phyloP scores from a whole-genome alignment of 2,888 invertebrate genomes.

The Hemithea aestivaria region DNA sequence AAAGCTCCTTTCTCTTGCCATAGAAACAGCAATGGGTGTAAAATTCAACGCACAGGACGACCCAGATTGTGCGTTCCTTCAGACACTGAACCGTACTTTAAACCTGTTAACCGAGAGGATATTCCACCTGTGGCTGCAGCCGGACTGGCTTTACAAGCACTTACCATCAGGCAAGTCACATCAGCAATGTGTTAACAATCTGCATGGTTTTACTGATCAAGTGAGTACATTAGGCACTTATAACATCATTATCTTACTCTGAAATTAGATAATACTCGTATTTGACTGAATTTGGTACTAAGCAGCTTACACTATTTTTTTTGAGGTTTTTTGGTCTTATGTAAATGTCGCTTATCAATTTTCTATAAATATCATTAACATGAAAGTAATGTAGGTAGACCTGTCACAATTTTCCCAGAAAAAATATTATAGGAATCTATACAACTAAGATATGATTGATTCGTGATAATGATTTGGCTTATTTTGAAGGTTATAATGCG shows the following conservation, averaged over 20 bases:
- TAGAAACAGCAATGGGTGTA: constrained; percentile 66
- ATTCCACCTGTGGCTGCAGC: constrained; percentile 68
- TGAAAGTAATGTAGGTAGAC: too few species aligned
- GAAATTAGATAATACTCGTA: too few species aligned
- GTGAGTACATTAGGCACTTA: constrained; percentile 37
- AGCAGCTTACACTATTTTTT: too few species aligned
- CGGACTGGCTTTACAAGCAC: constrained; percentile 77
- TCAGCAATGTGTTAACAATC: constrained; percentile 62
- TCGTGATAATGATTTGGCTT: too few species aligned
- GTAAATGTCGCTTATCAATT: too few species aligned
- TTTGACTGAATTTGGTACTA: too few species aligned
- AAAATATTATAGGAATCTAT: too few species aligned
- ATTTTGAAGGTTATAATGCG: constrained; percentile 48
- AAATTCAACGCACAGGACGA: constrained; percentile 59
- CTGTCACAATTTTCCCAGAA: too few species aligned
- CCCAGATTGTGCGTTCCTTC: constrained; percentile 50
- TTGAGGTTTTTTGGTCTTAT: too few species aligned
- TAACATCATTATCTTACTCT: neutral
- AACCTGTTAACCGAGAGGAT: constrained; percentile 57
- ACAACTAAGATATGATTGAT: too few species aligned
- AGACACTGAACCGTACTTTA: constrained; percentile 42
- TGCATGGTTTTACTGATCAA: constrained; percentile 80
- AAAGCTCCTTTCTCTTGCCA: neutral
- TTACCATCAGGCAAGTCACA: constrained; percentile 66
- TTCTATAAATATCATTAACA: too few species aligned